Base-by-base conservation (phyloP, 1,140 invertebrate species). In the Brachionus plicatilis region DNA sequence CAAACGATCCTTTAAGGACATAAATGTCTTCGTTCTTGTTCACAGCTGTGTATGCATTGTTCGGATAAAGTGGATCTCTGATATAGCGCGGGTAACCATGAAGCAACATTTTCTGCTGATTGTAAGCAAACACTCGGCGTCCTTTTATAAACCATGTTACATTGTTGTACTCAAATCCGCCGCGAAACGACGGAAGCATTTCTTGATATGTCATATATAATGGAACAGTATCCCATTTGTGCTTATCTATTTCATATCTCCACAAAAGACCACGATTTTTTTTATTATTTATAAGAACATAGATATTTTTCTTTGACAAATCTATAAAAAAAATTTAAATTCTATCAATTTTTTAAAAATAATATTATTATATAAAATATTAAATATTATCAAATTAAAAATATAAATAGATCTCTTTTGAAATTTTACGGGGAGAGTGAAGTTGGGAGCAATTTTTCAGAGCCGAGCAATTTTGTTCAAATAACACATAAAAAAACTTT, bases 141-240 rank as follows among this genome's bases (percentile, higher is more conserved):
- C 72, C 72, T 76, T 76, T 76, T 24, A 76, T n/a, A 76, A 76
- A 76, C 41, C 45, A 76, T 37, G 72, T 76, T 2, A 50, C 9
- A 76, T 76, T 76, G 9, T 50, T 50, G 20, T 27, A 50, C 3
- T 0, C 33, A 29, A 76, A 76, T 14, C 72, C 72, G 47, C 43
- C 72, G 14, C 72, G 17, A 50, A 76, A 76, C 12, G 41, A 50
- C 33, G 72, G 14, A 4, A 76, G 24, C 20, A 76, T 76, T 14
- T 76, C 72, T 50, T 76, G 72, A 50, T 76, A 76, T 24, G 17
- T 76, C 20, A 27, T 12, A 29, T 50, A 76, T 6, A 76, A 20
- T 43, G 33, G 29, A 43, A 72, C 43, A 17, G 68, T 72, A 33
- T 76, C 72, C 72, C 72, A 76, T 50, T 53, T 50, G 27, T 76